A percentile compares a stretch with the other conserved stretches of the same genome.
These are phyloP conservation scores for Lontra canadensis DNA, from an alignment of 2,113 vertebrate genomes.

Conservation along the genomic window DNA sequence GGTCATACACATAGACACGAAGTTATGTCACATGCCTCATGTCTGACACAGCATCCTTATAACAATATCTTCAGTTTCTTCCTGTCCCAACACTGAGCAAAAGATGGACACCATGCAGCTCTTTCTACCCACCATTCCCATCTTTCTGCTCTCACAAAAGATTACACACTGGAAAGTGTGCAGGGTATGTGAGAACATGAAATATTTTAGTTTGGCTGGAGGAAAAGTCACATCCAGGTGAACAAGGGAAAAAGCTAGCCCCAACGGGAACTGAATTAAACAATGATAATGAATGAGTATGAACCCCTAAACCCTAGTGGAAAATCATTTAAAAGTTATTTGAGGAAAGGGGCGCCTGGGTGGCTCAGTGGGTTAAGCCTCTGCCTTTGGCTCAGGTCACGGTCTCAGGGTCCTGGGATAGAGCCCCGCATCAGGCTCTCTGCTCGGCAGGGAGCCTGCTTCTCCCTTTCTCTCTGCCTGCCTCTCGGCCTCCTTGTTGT, in stretches of 20 bases:
- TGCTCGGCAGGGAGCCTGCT: too few relatives aligned
- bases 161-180: neutral
- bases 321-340: neutral
- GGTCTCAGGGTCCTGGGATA: too few relatives aligned
- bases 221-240: neutral
- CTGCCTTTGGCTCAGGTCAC: too few relatives aligned
- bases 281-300: slow-evolving; percentile 4
- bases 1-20: neutral
- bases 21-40: neutral
- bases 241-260: neutral
- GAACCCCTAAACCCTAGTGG: neutral
- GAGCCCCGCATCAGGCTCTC: too few relatives aligned
- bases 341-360: neutral
- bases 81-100: neutral
- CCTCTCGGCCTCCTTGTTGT: too few relatives aligned
- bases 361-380: too few relatives aligned
- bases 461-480: too few relatives aligned
- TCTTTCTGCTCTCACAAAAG: slow-evolving; percentile 4
- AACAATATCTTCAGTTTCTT: slow-evolving; percentile 37
- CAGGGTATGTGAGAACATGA: neutral
- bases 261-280: neutral
- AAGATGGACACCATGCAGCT: neutral
- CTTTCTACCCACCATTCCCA: neutral
- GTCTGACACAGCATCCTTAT: neutral
- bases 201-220: neutral